Conservation (phyloP, 1,140 invertebrate species). For the Andricus grossulariae region DNA sequence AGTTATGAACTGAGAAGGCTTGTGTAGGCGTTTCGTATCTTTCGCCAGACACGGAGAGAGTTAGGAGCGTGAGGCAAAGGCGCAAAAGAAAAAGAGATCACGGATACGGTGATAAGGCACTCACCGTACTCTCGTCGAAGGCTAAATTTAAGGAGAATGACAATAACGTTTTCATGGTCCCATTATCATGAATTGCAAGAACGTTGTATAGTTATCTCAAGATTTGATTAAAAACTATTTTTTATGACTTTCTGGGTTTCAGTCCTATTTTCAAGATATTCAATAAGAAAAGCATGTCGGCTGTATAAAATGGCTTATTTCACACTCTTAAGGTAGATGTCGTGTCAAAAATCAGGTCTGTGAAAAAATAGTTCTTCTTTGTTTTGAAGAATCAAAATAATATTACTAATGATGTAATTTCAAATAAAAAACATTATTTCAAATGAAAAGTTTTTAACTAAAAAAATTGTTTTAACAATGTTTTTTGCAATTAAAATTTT, state of each 20-base stretch:
- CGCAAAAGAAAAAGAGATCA: conserved; percentile 15
- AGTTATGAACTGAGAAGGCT: conserved; percentile 11
- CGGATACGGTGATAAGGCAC: conserved; percentile 14
- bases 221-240: neutral
- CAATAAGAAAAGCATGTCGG: neutral
- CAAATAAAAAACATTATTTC: too few species aligned
- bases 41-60: conserved; percentile 21
- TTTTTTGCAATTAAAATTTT: too few species aligned
- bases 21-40: conserved; percentile 18
- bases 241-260: conserved; percentile 1
- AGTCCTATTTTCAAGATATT: neutral
- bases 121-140: neutral
- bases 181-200: neutral
- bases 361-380: too few species aligned
- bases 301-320: too few species aligned
- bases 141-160: neutral
- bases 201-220: neutral
- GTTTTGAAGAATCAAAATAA: too few species aligned
- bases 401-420: too few species aligned
- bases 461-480: too few species aligned
- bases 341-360: too few species aligned
- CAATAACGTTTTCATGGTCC: conserved; percentile 15
- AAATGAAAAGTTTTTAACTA: too few species aligned
- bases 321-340: too few species aligned
- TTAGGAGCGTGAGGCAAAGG: conserved; percentile 4